Evolutionary conservation across 2,797 vertebrate species (phyloP), one percentile per base, ranked within the genome.

Genomic region (Pogonophryne albipinna): DNA sequence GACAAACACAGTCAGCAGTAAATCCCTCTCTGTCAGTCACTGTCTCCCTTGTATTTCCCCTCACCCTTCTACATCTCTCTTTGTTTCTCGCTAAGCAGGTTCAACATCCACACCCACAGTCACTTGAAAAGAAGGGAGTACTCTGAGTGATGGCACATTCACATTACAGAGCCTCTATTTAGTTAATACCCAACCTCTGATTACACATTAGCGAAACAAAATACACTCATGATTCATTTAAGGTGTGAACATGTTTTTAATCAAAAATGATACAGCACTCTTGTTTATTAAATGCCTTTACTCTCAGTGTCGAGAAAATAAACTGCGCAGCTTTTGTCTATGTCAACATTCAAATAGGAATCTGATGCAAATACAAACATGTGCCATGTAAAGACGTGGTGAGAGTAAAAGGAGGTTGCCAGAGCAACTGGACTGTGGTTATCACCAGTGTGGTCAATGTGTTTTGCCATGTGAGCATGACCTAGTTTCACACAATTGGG

Each of bases 401-500:
- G 11, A 71, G 72, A 58, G 55, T 49, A 23, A 71, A 79, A 56
- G 38, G 13, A 20, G 56, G 87, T 90, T 87, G 57, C 87, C 81
- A 63, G 5, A 57, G 72, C 73, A 84, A 91, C 91, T 27, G 31
- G 60, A 47, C 31, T 53, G 81, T 86, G 85, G 91, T 88, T 90
- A 85, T 85, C 75, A 62, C 72, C 17, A 2, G 59, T 61, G 82
- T 85, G 86, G 85, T 90, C 85, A 72, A 58, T 60, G 53, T 85
- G 83, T 56, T 79, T 76, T 27, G 72, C 85, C 85, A 89, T 86
- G 86, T 91, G 80, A 83, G 59, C 49, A 19, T 86, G 87, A 91
- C 87, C 89, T 79, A 90, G 45, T 87, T 89, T 84, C 70, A 75
- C 76, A 73, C 56, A 65, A 64, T 52, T 47, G 62, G 80, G 71